Percentiles rank a stretch among this genome's conserved stretches.
Evolutionary conservation across 2,113 vertebrate species (phyloP).

Genomic region (Pelecanoides urinatrix): DNA sequence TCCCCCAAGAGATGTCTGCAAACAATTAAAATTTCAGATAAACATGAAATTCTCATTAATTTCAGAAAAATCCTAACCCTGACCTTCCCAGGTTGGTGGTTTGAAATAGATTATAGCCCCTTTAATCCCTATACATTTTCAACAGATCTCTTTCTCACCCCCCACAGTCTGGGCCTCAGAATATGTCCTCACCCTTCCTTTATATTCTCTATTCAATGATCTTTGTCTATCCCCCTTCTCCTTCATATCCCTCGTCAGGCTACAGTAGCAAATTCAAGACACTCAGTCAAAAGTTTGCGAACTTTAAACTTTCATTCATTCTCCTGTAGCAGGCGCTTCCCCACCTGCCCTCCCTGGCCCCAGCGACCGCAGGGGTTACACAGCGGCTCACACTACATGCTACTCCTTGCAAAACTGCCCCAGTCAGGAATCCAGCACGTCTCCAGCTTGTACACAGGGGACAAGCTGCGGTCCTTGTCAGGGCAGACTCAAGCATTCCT

Average conservation of each 20-base stretch:
- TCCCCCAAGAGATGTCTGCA: not conserved
- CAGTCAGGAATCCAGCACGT: not conserved
- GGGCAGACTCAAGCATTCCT: not conserved
- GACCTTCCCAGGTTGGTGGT: not conserved
- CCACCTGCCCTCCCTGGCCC: not conserved
- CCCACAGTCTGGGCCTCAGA: not conserved
- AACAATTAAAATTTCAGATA: not conserved
- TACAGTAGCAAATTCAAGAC: not conserved
- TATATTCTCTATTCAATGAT: not conserved
- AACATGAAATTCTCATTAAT: not conserved
- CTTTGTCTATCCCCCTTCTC: accelerated
- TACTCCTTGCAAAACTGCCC: not conserved
- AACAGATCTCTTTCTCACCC: not conserved
- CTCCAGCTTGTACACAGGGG: not conserved
- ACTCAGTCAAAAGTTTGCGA: not conserved
- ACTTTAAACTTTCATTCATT: not conserved
- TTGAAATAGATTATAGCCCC: not conserved
- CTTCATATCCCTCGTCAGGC: not conserved
- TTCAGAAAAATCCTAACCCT: not conserved
- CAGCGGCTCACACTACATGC: not conserved
- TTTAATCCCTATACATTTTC: not conserved
- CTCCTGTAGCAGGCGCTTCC: accelerated
- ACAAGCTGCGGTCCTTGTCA: not conserved
- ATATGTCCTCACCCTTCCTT: not conserved
- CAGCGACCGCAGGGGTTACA: not conserved